Percentiles rank a stretch among this genome's conserved stretches.
phyloP scores from a whole-genome alignment of 2,888 invertebrate species.

The Drosophila nigricruria region DNA sequence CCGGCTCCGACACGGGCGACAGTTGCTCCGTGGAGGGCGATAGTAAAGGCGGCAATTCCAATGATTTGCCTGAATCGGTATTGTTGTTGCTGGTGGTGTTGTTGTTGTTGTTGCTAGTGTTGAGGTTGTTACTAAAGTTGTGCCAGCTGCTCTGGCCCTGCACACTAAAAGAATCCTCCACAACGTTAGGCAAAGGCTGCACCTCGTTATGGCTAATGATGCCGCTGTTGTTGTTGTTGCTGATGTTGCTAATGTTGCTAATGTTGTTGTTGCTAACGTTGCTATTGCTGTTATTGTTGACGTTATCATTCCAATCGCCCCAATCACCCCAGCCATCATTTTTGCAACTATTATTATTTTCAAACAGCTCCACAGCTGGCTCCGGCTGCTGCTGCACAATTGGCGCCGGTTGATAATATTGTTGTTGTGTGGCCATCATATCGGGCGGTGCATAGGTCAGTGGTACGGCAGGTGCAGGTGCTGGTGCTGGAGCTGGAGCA shows the following conservation, averaged over 20 bases:
- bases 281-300: conserved; percentile 41
- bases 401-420: conserved; percentile 44
- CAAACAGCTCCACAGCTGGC: conserved; percentile 47
- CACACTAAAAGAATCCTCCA: conserved; percentile 87
- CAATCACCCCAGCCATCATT: conserved; percentile 84
- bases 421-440: conserved; percentile 21
- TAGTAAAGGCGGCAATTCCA: conserved; percentile 50
- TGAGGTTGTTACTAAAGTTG: conserved; percentile 46
- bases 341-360: conserved; percentile 65
- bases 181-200: conserved; percentile 80
- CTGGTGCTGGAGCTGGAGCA: not conserved
- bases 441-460: conserved; percentile 8
- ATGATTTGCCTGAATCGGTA: conserved; percentile 15
- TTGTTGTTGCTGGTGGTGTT: conserved; percentile 17
- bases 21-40: conserved; percentile 32
- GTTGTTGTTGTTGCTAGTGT: conserved; percentile 13
- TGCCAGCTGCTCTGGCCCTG: conserved; percentile 82
- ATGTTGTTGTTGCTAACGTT: conserved; percentile 14
- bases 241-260: conserved; percentile 27
- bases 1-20: conserved; percentile 46
- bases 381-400: conserved; percentile 26
- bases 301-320: conserved; percentile 82
- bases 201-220: conserved; percentile 40
- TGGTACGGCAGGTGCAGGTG: not conserved
- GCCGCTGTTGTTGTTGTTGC: conserved; percentile 38